Percentiles rank a stretch among this genome's conserved stretches.
Evolutionary conservation across 2,113 vertebrate genomes (phyloP).

Genomic region (Podilymbus podiceps): DNA sequence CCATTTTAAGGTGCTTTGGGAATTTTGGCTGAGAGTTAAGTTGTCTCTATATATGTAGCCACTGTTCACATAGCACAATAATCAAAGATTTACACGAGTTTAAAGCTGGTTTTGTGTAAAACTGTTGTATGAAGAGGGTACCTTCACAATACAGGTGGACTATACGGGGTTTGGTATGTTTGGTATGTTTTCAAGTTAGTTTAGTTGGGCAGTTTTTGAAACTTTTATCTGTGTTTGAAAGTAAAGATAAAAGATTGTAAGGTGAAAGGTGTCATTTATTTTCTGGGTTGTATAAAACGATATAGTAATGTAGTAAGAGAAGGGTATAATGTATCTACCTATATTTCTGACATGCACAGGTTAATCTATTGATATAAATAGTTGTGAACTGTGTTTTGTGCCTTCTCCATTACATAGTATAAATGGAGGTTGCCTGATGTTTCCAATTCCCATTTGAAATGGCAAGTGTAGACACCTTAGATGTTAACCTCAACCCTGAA

Average conservation of each 20-base stretch:
- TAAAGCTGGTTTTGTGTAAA: neutral
- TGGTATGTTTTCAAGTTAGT: neutral
- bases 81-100: neutral
- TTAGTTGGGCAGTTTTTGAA: neutral
- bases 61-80: neutral
- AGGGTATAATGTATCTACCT: neutral
- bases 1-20: neutral
- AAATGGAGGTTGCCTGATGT: neutral
- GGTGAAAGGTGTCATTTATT: neutral
- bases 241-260: neutral
- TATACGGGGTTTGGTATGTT: neutral
- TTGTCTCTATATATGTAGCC: neutral
- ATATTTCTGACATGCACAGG: neutral
- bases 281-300: neutral
- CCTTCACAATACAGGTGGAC: neutral
- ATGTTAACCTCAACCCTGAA: neutral
- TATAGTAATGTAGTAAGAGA: neutral
- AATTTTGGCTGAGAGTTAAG: neutral
- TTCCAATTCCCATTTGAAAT: neutral
- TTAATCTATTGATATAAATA: neutral
- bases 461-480: neutral
- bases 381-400: neutral
- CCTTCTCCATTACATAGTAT: neutral
- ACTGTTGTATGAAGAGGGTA: neutral
- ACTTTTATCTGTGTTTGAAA: neutral